Base-by-base conservation (phyloP, 2,797 vertebrate species). In the Aeoliscus strigatus region DNA sequence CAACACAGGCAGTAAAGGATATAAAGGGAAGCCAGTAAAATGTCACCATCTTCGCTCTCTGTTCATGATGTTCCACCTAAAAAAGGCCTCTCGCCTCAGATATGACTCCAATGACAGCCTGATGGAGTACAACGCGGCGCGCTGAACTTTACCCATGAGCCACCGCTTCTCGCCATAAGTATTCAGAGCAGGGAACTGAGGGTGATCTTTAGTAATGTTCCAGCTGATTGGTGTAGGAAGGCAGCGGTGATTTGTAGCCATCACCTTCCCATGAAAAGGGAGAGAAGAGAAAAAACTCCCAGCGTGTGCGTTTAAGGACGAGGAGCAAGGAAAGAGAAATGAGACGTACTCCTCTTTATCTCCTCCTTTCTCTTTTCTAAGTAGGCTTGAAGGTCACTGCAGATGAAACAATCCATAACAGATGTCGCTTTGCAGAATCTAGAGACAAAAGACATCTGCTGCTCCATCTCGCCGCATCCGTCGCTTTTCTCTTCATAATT, bases 361-460 rank as follows among this genome's bases (percentile, higher is more conserved):
- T 61, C 42, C 44, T 39, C 65, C 27, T 49, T 39, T 61, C 75
- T 67, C 56, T 70, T 63, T 55, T 84, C 75, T 82, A 82, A 74
- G 68, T 72, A 80, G 80, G 77, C 87, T 86, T 87, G 88, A 91
- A 91, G 85, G 89, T 89, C 88, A 88, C 26, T 33, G 76, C 77
- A 73, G 84, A 74, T 68, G 60, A 81, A 85, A 75, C 55, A 73
- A 82, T 70, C 68, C 59, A 60, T 81, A 89, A 81, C 88, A 90
- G 87, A 90, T 84, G 85, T 82, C 81, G 65, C 82, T 66, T 73
- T 57, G 65, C 60, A 47, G 59, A 66, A 66, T 62, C 55, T 27
- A n/a, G 55, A 56, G 65, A 75, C 69, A 59, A 71, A 68, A 70
- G 63, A 70, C 72, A 72, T 70, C 59, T 65, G 60, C 46, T 44